A percentile compares a stretch with the other conserved stretches of the same genome.
These are phyloP conservation scores for Eciton burchellii DNA, from an alignment of 1,140 invertebrate species.

Conservation along the genomic window DNA sequence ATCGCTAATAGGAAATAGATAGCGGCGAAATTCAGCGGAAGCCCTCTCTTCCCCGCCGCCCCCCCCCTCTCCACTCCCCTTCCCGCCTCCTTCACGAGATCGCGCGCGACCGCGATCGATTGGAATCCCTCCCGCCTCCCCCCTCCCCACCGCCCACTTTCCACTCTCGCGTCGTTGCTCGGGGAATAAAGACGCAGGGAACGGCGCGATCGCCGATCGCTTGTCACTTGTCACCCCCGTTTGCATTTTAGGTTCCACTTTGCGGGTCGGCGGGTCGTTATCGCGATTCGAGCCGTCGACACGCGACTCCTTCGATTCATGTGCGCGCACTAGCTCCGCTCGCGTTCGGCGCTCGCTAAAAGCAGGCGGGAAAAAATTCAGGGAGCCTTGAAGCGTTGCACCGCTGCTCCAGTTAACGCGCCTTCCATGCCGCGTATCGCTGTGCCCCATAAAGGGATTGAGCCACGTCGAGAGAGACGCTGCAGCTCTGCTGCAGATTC, in stretches of 20 bases:
- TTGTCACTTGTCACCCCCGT: conserved; percentile 71
- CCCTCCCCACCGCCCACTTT: too few relatives aligned
- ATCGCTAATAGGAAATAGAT: conserved; percentile 77
- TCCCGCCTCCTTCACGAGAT: too few relatives aligned
- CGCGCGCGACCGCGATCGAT: too few relatives aligned
- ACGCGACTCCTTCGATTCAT: conserved; percentile 44
- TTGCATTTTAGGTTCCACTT: too few relatives aligned
- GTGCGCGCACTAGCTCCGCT: conserved; percentile 16
- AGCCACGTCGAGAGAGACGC: neutral
- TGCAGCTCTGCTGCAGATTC: too few relatives aligned
- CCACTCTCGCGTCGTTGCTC: conserved; percentile 24
- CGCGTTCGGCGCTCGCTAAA: neutral
- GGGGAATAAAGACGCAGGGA: conserved; percentile 72
- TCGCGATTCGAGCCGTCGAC: conserved; percentile 44
- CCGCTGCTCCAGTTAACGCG: neutral
- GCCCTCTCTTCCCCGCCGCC: conserved; percentile 56
- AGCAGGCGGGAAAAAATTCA: conserved; percentile 3
- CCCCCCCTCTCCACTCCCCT: neutral
- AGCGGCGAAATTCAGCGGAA: conserved; percentile 72
- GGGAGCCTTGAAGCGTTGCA: neutral
- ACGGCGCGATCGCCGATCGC: neutral
- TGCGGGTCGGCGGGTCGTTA: conserved; percentile 1
- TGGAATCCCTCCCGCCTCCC: conserved; percentile 5
- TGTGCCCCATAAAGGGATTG: too few relatives aligned
- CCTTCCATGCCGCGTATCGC: neutral